Evolutionary conservation across 2,113 vertebrate species (phyloP), one percentile per base, ranked within the genome.

Genomic region (Pyxicephalus adspersus): DNA sequence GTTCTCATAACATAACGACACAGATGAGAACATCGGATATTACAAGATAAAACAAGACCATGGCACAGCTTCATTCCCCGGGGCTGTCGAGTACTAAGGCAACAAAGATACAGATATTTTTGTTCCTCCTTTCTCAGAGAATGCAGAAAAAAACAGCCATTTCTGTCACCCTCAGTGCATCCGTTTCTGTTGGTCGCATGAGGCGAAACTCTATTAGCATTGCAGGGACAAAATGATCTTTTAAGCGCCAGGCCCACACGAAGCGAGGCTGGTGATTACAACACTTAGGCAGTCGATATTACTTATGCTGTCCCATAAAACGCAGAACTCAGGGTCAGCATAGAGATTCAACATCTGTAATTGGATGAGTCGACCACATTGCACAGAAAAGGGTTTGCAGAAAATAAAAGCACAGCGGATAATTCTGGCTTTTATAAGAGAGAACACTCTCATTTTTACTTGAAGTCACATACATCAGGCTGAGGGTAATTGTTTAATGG

Each of bases 121-220:
- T 38, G 34, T 58, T 45, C n/a, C 17, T 29, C 18, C 25, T 28
- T 57, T 57, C 26, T 45, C 28, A 5, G 23, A 45, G 64, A 20
- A 58, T 17, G 5, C 29, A 58, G 54, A 45, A 57, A 64, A 64
- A 64, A 17, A 45, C 38, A 8, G 31, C 60, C 45, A 26, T 77
- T 64, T 54, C 60, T 77, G 75, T 77, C 75, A 52, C 52, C 76
- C n/a, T 26, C 18, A 50, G 64, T 64, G 29, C 64, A 67, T 28
- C 22, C 22, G 25, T 58, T 67, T 16, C 63, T 66, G 61, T 55
- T 28, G 8, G 17, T 17, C 22, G 31, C 76, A 29, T n/a, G 25
- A 34, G 25, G 51, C n/a, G 2, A 67, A 78, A 67, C 64, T 60
- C 77, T 60, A 70, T 80, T 70, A 80, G 38, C 54, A 18, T 29